Evolutionary conservation across 2,888 invertebrate genomes (phyloP).

Genomic region (Drosophila picticornis): DNA sequence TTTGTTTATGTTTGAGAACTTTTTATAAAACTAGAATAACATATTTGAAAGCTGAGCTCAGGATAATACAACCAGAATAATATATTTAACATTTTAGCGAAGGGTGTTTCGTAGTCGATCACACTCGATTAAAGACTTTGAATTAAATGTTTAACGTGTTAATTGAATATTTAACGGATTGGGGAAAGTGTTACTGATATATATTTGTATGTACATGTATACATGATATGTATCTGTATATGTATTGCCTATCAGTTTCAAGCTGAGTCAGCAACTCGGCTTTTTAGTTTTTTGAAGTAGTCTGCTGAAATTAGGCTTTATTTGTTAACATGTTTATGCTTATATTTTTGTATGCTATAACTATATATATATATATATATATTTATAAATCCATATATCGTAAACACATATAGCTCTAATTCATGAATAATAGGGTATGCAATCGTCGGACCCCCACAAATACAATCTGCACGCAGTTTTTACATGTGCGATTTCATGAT

Average conservation of each 20-base stretch:
- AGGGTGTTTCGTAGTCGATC: background rate
- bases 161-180: background rate
- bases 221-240: too few species aligned
- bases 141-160: background rate
- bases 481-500: background rate
- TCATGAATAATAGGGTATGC: background rate
- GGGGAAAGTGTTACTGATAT: background rate
- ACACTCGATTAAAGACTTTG: background rate
- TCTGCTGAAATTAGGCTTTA: background rate
- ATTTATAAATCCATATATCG: background rate
- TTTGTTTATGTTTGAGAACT: background rate
- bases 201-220: too few species aligned
- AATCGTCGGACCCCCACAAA: background rate
- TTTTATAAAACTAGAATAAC: background rate
- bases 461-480: background rate
- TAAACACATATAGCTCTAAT: background rate
- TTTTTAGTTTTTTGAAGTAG: background rate
- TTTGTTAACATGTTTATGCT: background rate
- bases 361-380: background rate
- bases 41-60: background rate
- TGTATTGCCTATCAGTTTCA: background rate
- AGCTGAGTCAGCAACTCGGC: background rate
- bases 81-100: background rate
- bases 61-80: background rate
- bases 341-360: background rate